Base-by-base conservation (phyloP, 2,888 invertebrate species). In the Amphipyra berbera region DNA sequence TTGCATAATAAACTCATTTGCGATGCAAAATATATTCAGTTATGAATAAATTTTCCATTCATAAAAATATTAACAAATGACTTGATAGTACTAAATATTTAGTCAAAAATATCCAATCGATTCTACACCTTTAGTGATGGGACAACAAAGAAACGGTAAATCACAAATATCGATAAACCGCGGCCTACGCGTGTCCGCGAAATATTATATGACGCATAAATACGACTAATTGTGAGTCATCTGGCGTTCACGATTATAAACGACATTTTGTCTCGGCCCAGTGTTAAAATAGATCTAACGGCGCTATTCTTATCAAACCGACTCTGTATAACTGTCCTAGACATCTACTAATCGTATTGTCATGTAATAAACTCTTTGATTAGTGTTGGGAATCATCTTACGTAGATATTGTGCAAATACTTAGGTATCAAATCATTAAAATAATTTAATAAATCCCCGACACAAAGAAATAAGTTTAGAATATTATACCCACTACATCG, bases 271-370 rank as follows among this genome's bases (percentile, higher is more conserved):
- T 70, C 63, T 68, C 60, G 61, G 58, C 54, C 68, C 62, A 61
- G 50, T 42, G 53, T 72, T 74, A 61, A 74, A 74, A 74, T 74
- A 74, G 71, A 71, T 64, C 71, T 68, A 54, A 74, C 63, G 68
- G 57, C 47, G 61, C 73, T 73, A 73, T 74, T 71, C 71, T 71
- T 71, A 64, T 74, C 68, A 64, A 57, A 56, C 49, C 21, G 44
- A 66, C 37, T 37, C 48, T 49, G 61, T 73, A 48, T 72, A 73
- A 73, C 69, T 73, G 73, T 69, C 61, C 61, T 62, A 66, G 61
- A 66, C 60, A 59, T 66, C 61, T 62, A 65, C 59, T 73, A 70
- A 73, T 69, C 49, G 56, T 42, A 62, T 56, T 71, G 68, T 61
- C 58, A 59, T 61, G 61, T 73, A 65, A 73, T 62, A 54, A 61